phyloP scores from a whole-genome alignment of 2,113 vertebrate species.

The Eptesicus fuscus region DNA sequence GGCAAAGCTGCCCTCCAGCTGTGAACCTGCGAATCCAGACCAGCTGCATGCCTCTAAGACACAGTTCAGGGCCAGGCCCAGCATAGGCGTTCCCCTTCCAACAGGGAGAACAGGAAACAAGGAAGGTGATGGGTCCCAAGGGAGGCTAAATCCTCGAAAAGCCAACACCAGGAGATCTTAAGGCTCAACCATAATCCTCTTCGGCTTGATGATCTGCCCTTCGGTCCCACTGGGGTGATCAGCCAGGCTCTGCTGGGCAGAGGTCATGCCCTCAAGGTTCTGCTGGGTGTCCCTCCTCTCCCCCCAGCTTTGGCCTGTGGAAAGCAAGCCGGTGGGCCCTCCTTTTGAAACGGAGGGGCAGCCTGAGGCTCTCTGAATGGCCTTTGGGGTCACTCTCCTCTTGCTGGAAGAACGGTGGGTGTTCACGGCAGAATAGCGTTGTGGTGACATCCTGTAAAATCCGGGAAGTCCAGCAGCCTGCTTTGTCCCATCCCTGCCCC shows the following conservation, averaged over 20 bases:
- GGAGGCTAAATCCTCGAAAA: not conserved
- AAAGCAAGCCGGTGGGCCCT: not conserved
- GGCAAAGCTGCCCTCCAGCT: not conserved
- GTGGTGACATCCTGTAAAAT: not conserved
- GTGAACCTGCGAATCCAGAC: not conserved
- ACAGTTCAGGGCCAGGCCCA: not conserved
- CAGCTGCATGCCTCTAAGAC: not conserved
- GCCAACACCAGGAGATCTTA: not conserved
- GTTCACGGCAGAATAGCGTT: not conserved
- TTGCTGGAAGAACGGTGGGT: not conserved
- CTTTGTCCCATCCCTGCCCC: not conserved
- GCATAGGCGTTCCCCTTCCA: not conserved
- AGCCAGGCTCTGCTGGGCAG: not conserved
- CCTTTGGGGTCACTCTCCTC: not conserved
- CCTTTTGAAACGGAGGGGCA: not conserved
- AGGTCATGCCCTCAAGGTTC: not conserved
- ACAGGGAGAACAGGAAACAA: not conserved
- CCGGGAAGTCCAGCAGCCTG: not conserved
- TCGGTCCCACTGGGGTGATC: not conserved
- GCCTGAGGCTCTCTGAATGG: not conserved
- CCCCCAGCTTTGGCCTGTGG: not conserved
- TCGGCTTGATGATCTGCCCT: too few relatives aligned
- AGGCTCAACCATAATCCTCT: not conserved
- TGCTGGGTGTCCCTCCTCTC: not conserved
- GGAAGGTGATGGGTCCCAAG: not conserved